Evolutionary conservation across 2,888 invertebrate species (phyloP), one percentile per base, ranked within the genome.

Genomic region (Drosophila falleni): DNA sequence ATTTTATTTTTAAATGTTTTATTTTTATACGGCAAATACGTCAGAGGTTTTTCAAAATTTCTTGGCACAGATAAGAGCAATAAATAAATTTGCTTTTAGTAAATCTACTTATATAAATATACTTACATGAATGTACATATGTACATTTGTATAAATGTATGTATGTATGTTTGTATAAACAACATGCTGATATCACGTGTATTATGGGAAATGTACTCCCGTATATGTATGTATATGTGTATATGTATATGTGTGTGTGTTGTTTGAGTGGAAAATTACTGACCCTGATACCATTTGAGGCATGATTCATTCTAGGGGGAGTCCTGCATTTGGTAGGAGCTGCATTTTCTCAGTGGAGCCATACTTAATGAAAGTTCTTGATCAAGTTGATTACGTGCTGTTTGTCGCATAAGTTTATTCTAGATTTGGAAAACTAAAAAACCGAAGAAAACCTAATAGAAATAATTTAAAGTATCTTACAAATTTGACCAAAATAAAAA

Each of bases 231-330:
- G 1, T 37, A 9, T 33, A 9, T 51, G n/a, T 37, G 1, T 37
- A 15, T 4, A 23, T 23, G 1, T 23, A 3, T 23, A 3, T 23
- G 23, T 23, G 23, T 23, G 23, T 23, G 23, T 23, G 42, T 11
- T 56, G 55, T 26, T 58, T 37, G 10, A 47, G 39, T 74, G 85
- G 79, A 81, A 87, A 87, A 74, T 31, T 78, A 61, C 64, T 54
- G 46, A 49, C 53, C 15, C 46, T 47, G 35, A 64, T 55, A 16
- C 13, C 23, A 71, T 35, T 33, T 33, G 16, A 31, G 2, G 23
- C 13, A 53, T 74, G 78, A 77, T 49, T 73, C 67, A 73, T 59
- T 3, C 16, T 56, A n/a, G 19, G 33, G 19, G 31, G 39, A 59
- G 51, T 55, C 76, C 49, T 73, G 70, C 19, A 56, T 10, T 10